A percentile compares a stretch with the other conserved stretches of the same genome.
Evolutionary conservation across 1,140 invertebrate genomes (phyloP).

Genomic region (Globodera rostochiensis): DNA sequence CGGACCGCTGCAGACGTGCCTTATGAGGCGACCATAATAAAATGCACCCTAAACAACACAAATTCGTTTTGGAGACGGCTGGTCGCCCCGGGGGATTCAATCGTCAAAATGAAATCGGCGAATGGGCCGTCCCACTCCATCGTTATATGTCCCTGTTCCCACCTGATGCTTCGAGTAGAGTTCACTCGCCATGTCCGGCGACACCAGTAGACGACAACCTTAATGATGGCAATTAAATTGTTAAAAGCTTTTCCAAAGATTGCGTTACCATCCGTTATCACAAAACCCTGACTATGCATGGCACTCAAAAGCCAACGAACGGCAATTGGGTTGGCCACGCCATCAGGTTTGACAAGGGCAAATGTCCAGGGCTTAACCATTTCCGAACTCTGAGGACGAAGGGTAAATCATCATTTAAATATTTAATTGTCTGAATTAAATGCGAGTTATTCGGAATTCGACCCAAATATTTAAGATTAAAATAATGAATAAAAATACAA

Average conservation of each 20-base stretch:
- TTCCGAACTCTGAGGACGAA: too few relatives aligned
- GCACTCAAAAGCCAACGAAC: constrained; percentile 24
- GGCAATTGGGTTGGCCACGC: constrained; percentile 39
- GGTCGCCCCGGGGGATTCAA: too few relatives aligned
- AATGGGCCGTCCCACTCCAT: too few relatives aligned
- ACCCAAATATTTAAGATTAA: not conserved
- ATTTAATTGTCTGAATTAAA: too few relatives aligned
- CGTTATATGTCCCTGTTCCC: too few relatives aligned
- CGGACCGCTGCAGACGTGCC: constrained; percentile 34
- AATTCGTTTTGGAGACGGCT: not conserved
- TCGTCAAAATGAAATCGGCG: not conserved
- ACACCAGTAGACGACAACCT: constrained; percentile 19
- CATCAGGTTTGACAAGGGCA: constrained; percentile 37
- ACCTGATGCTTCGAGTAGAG: constrained; percentile 25
- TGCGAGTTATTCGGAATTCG: not conserved
- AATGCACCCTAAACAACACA: constrained; percentile 14
- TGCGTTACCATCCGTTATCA: constrained; percentile 20
- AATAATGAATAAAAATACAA: not conserved
- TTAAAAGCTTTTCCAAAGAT: not conserved
- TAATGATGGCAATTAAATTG: not conserved
- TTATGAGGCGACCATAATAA: constrained; percentile 25
- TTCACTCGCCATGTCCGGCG: constrained; percentile 5
- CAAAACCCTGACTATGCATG: constrained; percentile 14
- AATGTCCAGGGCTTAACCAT: constrained; percentile 28
- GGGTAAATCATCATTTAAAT: too few relatives aligned